Evolutionary conservation across 53 echinoderm and acorn worm genomes (phyloP).

Genomic region (Astropecten irregularis): DNA sequence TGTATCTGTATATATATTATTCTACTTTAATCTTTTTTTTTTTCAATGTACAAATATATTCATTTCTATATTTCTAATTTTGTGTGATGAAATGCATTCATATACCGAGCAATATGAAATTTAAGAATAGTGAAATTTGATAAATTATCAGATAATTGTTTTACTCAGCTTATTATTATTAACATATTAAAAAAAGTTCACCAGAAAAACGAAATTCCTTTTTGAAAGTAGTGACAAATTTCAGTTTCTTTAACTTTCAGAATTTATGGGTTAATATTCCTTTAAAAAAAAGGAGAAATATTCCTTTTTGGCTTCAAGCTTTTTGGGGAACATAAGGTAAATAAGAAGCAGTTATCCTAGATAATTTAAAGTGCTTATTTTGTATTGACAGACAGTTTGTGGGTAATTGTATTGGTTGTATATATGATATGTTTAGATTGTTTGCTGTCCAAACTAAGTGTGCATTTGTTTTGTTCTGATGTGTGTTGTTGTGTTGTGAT

Average conservation of each 20-base stretch:
- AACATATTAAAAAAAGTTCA: neutral
- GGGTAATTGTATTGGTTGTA: neutral
- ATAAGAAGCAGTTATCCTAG: too few species aligned
- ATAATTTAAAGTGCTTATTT: neutral
- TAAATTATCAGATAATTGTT: neutral
- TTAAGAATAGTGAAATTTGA: neutral
- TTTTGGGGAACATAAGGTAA: too few species aligned
- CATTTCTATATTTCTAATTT: neutral
- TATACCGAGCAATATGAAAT: neutral
- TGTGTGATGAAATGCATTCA: neutral
- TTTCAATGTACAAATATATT: slow-evolving; percentile 12
- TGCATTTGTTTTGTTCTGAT: neutral
- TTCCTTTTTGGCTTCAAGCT: too few species aligned
- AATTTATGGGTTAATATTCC: too few species aligned
- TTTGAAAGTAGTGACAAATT: too few species aligned
- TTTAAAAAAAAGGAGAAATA: too few species aligned
- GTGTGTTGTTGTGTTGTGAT: neutral
- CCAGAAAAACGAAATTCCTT: neutral
- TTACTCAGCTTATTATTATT: neutral
- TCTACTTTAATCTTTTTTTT: slow-evolving; percentile 11
- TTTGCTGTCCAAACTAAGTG: too few species aligned
- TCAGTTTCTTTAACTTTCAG: too few species aligned
- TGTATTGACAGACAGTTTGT: neutral
- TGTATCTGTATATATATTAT: slow-evolving; percentile 22
- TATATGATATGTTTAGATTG: neutral